phyloP scores from a whole-genome alignment of 2,113 vertebrate genomes.

The Salminus brasiliensis region DNA sequence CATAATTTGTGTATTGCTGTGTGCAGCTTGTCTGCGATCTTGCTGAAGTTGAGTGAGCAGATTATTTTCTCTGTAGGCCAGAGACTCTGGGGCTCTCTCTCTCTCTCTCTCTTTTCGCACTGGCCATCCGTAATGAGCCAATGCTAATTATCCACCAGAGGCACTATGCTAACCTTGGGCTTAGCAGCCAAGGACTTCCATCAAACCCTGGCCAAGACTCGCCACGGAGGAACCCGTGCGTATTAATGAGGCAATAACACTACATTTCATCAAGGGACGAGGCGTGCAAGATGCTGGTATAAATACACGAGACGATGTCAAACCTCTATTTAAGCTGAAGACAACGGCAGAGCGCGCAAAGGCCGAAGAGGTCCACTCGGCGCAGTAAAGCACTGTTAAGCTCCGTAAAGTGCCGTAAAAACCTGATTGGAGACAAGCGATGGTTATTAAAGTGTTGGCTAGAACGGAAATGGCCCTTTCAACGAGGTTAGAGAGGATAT shows the following conservation, averaged over 20 bases:
- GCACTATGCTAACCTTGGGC: constrained; percentile 48
- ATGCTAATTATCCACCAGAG: constrained; percentile 54
- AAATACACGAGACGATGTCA: constrained; percentile 15
- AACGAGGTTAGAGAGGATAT: neutral
- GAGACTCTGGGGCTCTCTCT: neutral
- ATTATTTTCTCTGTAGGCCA: neutral
- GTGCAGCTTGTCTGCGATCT: constrained; percentile 14
- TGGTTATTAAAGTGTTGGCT: neutral
- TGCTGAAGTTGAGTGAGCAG: constrained; percentile 17
- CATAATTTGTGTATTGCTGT: neutral
- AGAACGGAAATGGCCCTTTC: neutral
- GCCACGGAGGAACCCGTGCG: constrained; percentile 40
- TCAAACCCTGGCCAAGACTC: constrained; percentile 39
- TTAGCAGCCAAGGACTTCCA: constrained; percentile 53
- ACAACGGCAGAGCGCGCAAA: neutral
- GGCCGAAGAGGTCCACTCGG: neutral
- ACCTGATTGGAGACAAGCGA: constrained; percentile 31
- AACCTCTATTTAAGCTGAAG: neutral
- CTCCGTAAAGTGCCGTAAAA: neutral
- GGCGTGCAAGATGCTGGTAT: neutral
- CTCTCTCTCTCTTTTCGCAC: constrained; percentile 13
- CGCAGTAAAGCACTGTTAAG: neutral
- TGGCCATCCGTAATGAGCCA: constrained; percentile 49
- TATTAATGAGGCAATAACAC: constrained; percentile 54
- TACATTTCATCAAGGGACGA: constrained; percentile 27